These are phyloP conservation scores for Melanocharis versteri DNA, from an alignment of 2,113 vertebrate genomes.

Conservation along the genomic window DNA sequence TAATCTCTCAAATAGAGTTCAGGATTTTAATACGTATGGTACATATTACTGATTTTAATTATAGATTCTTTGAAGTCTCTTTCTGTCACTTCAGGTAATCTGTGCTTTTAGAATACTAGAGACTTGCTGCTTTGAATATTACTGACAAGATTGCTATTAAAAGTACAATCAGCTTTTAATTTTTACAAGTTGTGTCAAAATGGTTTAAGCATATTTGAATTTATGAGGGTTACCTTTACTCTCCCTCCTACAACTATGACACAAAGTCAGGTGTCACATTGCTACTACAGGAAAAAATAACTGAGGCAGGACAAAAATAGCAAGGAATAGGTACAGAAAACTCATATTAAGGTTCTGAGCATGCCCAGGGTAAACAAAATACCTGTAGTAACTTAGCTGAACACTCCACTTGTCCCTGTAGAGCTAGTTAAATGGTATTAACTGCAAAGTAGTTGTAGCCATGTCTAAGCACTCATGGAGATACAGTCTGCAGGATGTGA, in stretches of 20 bases:
- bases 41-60: conserved; percentile 53
- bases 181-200: conserved; percentile 8
- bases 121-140: conserved; percentile 1
- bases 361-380: not conserved
- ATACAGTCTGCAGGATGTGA: not conserved
- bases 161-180: conserved; percentile 1
- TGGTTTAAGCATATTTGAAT: not conserved
- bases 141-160: not conserved
- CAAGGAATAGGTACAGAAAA: not conserved
- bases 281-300: not conserved
- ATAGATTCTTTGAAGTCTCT: conserved; percentile 50
- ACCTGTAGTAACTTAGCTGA: not conserved
- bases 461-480: not conserved
- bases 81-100: conserved; percentile 18
- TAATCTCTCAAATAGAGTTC: not conserved
- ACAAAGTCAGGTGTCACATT: not conserved
- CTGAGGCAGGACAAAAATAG: not conserved
- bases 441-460: not conserved
- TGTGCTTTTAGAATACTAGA: not conserved
- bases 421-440: not conserved
- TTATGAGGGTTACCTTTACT: not conserved
- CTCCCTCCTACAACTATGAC: not conserved
- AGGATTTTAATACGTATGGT: not conserved
- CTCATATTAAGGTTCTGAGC: not conserved
- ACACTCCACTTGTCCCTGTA: not conserved